Evolutionary conservation across 2,797 vertebrate species (phyloP).

Genomic region (Phalloptychus januarius): DNA sequence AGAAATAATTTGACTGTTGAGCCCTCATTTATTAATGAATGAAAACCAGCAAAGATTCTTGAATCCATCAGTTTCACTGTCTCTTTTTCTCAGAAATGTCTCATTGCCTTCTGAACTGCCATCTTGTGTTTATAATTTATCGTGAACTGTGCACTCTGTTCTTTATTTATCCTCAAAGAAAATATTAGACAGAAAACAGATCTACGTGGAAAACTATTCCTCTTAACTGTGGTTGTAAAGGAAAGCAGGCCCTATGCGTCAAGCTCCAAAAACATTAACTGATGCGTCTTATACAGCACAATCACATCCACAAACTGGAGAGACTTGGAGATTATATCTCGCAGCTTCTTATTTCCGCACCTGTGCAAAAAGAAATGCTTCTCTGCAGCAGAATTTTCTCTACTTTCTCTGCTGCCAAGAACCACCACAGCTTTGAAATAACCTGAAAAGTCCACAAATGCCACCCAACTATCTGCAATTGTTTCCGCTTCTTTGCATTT

Average conservation of each 20-base stretch:
- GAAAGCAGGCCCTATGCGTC: not conserved
- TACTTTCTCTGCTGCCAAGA: conserved; percentile 2
- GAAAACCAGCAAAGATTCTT: not conserved
- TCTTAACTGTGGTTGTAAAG: conserved; percentile 20
- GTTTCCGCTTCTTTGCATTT: not conserved
- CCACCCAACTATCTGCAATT: not conserved
- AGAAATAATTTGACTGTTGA: not conserved
- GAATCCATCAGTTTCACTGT: conserved; percentile 8
- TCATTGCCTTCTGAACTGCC: conserved; percentile 4
- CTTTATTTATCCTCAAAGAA: conserved; percentile 30
- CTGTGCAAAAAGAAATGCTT: not conserved
- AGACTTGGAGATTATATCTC: not conserved
- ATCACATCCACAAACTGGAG: not conserved
- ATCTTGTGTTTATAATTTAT: conserved; percentile 13
- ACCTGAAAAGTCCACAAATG: not conserved
- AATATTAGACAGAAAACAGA: conserved; percentile 1
- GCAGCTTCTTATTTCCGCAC: not conserved
- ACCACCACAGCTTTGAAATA: not conserved
- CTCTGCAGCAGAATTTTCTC: not conserved
- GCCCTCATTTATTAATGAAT: not conserved
- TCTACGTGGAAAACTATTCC: conserved; percentile 22
- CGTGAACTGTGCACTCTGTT: conserved; percentile 6
- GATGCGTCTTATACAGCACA: not conserved
- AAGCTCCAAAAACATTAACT: not conserved
- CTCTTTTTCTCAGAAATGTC: conserved; percentile 11